phyloP scores from a whole-genome alignment of 2,797 vertebrate genomes.

The Dermochelys coriacea region DNA sequence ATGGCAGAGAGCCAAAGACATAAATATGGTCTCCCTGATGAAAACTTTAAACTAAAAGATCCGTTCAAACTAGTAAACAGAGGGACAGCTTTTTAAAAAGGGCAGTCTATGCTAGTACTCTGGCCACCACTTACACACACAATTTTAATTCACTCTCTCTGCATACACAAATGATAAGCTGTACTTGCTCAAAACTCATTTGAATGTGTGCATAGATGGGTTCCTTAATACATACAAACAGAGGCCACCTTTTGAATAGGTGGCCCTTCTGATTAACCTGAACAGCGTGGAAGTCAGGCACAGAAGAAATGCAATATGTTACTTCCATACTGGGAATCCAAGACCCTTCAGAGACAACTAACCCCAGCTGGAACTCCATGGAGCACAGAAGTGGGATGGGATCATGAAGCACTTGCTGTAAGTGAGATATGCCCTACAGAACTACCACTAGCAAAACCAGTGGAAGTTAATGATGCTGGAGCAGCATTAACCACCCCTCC shows the following conservation, averaged over 20 bases:
- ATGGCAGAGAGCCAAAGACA: conserved; percentile 17
- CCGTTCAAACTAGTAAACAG: conserved; percentile 16
- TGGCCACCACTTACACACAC: not conserved
- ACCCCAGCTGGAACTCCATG: not conserved
- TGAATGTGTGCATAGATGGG: not conserved
- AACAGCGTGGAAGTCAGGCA: not conserved
- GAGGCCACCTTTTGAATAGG: not conserved
- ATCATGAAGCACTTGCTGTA: not conserved
- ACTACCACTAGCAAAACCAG: not conserved
- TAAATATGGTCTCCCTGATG: conserved; percentile 21
- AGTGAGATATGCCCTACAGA: not conserved
- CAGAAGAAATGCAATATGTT: not conserved
- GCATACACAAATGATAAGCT: not conserved
- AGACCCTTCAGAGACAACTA: not conserved
- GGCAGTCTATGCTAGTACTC: not conserved
- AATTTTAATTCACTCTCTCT: not conserved
- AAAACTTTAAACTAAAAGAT: conserved; percentile 48
- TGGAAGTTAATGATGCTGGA: too few relatives aligned
- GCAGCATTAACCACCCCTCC: not conserved
- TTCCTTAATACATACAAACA: not conserved
- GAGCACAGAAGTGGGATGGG: not conserved
- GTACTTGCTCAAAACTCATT: not conserved
- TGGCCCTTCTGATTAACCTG: not conserved
- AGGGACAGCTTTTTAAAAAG: not conserved
- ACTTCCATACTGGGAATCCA: not conserved